Percentiles rank a stretch among this genome's conserved stretches.
These are phyloP conservation scores for Gadus macrocephalus DNA, from an alignment of 2,113 vertebrate species.

Conservation along the genomic window DNA sequence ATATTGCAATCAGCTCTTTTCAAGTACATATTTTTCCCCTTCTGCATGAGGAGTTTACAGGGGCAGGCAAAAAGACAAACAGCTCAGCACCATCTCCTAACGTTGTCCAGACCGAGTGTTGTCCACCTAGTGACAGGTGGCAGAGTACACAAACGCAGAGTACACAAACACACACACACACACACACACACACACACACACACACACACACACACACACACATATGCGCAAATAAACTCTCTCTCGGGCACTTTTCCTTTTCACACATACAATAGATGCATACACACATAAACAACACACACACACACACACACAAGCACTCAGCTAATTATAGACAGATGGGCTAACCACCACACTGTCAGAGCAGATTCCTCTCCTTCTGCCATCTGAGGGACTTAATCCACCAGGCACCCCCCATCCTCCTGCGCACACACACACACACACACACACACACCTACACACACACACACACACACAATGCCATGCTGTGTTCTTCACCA, in stretches of 20 bases:
- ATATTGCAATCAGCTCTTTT: neutral
- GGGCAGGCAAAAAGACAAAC: conserved; percentile 10
- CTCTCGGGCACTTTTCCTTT: no score
- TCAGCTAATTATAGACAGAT: conserved; percentile 75
- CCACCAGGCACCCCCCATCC: conserved; percentile 46
- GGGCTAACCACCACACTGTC: conserved; percentile 69
- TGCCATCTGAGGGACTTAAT: conserved; percentile 59
- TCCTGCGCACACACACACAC: conserved; percentile 12
- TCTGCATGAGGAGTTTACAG: conserved; percentile 19
- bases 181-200: neutral
- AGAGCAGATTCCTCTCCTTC: conserved; percentile 66
- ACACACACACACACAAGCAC: conserved; percentile 24
- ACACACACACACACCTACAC: conserved; percentile 15
- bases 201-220: conserved; percentile 14
- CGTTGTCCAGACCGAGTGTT: conserved; percentile 43
- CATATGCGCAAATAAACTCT: conserved; percentile 43
- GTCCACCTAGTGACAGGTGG: conserved; percentile 49
- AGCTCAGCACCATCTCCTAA: conserved; percentile 17
- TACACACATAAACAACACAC: conserved; percentile 5
- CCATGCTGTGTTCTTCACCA: conserved; percentile 16
- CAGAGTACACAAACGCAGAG: conserved; percentile 2
- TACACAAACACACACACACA: neutral
- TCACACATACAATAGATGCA: neutral
- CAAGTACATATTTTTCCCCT: neutral
- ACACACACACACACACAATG: conserved; percentile 19